Conservation (phyloP, 2,113 vertebrate species). For the Syrrhaptes paradoxus region DNA sequence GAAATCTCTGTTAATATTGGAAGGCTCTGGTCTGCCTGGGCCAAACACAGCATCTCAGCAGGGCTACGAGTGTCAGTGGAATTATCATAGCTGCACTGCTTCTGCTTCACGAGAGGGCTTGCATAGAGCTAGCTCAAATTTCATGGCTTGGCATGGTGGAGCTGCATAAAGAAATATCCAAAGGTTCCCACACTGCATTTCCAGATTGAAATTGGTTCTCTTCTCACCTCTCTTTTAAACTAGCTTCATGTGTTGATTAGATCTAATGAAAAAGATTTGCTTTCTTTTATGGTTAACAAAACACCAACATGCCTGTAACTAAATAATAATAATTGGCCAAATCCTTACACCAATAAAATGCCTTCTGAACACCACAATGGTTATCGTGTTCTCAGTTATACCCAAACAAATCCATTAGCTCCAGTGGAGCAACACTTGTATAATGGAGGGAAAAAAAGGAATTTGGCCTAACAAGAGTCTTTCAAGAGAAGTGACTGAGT, state of each 20-base stretch:
- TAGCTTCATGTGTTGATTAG: background rate
- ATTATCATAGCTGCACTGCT: background rate
- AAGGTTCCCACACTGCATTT: background rate
- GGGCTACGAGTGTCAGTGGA: background rate
- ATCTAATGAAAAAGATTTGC: background rate
- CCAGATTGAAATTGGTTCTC: background rate
- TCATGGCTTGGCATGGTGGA: background rate
- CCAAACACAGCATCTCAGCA: background rate
- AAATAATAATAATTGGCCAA: slow-evolving; percentile 2
- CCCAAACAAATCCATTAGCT: slow-evolving; percentile 21
- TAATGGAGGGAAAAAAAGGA: background rate
- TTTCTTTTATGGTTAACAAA: slow-evolving; percentile 2
- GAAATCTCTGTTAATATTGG: background rate
- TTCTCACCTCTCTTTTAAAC: background rate
- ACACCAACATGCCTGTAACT: background rate
- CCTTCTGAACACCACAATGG: background rate
- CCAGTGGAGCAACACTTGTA: background rate
- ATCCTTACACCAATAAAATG: background rate
- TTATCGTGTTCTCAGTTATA: background rate
- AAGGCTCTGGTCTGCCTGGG: background rate
- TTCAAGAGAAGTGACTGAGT: slow-evolving; percentile 42
- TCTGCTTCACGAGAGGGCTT: background rate
- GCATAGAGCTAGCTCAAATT: background rate
- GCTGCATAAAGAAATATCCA: background rate
- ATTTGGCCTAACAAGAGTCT: slow-evolving; percentile 14